Evolutionary conservation across 2,888 invertebrate genomes (phyloP).

Genomic region (Mylabris sibirica): DNA sequence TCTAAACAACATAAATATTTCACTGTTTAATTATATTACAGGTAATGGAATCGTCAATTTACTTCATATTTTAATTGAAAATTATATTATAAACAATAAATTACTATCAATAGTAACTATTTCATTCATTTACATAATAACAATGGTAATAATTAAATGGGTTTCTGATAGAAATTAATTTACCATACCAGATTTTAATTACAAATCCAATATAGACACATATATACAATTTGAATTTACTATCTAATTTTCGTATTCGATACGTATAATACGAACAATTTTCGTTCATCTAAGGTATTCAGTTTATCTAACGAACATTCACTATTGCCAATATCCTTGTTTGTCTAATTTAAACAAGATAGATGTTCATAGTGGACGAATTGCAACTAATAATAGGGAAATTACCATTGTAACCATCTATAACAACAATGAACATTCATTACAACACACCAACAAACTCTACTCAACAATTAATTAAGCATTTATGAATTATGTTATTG

Average conservation of each 20-base stretch:
- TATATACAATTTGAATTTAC: background rate
- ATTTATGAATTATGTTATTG: background rate
- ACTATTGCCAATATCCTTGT: conserved; percentile 8
- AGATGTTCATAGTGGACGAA: conserved; percentile 1
- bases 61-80: conserved; percentile 31
- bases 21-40: conserved; percentile 27
- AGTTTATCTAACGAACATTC: conserved; percentile 3
- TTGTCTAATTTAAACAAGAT: background rate
- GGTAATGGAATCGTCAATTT: conserved; percentile 33
- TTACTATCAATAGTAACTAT: conserved; percentile 22
- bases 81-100: conserved; percentile 28
- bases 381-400: background rate
- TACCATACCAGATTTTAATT: conserved; percentile 1
- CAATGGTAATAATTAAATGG: conserved; percentile 4
- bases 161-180: conserved; percentile 15
- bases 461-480: background rate
- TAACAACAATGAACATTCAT: background rate
- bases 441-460: background rate
- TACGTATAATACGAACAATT: background rate
- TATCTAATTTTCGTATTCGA: background rate
- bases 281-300: background rate
- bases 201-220: background rate
- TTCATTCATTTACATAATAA: conserved; percentile 10
- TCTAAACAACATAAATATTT: conserved; percentile 23
- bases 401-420: background rate